A percentile compares a stretch with the other conserved stretches of the same genome.
Evolutionary conservation across 2,113 vertebrate genomes (phyloP).

Genomic region (Pygoscelis antarcticus): DNA sequence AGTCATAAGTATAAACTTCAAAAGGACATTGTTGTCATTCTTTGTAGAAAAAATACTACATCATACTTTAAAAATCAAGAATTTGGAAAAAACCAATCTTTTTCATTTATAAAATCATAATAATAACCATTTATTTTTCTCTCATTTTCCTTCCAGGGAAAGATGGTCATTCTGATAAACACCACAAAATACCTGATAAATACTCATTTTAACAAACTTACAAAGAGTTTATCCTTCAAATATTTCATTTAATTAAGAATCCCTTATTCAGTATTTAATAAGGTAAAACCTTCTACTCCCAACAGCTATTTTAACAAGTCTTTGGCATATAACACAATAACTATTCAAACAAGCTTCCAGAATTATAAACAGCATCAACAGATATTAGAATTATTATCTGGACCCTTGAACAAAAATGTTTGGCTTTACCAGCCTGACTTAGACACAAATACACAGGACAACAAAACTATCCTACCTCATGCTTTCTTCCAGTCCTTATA

Average conservation of each 20-base stretch:
- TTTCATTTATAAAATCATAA: background rate
- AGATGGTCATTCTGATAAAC: background rate
- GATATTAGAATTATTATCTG: conserved; percentile 68
- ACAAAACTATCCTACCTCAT: conserved; percentile 59
- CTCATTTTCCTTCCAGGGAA: background rate
- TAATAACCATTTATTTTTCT: background rate
- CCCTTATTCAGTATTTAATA: conserved; percentile 65
- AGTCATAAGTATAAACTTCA: background rate
- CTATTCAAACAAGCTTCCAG: conserved; percentile 59
- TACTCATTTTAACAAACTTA: conserved; percentile 64
- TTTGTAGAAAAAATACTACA: background rate
- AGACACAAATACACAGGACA: conserved; percentile 61
- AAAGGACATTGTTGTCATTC: background rate
- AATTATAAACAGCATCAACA: conserved; percentile 63
- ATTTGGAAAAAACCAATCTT: background rate
- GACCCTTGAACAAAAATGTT: conserved; percentile 64
- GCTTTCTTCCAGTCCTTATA: conserved; percentile 41
- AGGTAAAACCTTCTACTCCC: conserved; percentile 60
- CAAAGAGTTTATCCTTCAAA: conserved; percentile 60
- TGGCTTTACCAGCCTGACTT: conserved; percentile 59
- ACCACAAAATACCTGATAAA: conserved; percentile 38
- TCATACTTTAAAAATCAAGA: background rate
- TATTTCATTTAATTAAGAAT: conserved; percentile 67
- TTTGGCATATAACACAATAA: conserved; percentile 66
- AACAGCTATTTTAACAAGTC: conserved; percentile 65